Percentiles rank a stretch among this genome's conserved stretches.
Conservation (phyloP, 2,888 invertebrate genomes). For the Lochmaea capreae region DNA sequence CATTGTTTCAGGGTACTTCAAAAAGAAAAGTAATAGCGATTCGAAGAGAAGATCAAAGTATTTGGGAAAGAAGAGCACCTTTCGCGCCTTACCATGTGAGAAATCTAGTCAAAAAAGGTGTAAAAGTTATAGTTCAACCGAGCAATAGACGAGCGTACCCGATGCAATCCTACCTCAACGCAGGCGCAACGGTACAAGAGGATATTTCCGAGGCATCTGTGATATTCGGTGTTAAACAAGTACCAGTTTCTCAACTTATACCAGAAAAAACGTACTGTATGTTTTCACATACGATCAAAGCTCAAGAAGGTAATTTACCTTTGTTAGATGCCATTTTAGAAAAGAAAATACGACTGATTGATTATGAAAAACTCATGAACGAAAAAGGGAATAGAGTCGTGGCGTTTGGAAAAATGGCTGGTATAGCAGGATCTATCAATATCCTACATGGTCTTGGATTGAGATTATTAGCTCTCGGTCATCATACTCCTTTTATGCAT, state of each 20-base stretch:
- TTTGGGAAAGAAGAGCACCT: conserved; percentile 96
- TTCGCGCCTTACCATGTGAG: conserved; percentile 93
- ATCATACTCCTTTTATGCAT: conserved; percentile 99
- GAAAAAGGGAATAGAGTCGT: conserved; percentile 84
- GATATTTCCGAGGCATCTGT: conserved; percentile 96
- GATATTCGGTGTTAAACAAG: conserved; percentile 97
- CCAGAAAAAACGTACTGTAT: conserved; percentile 98
- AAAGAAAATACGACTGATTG: conserved; percentile 95
- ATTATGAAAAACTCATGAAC: conserved; percentile 97
- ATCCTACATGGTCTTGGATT: conserved; percentile 97
- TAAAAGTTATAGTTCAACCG: conserved; percentile 97
- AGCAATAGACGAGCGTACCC: conserved; percentile 98
- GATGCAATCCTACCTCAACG: conserved; percentile 93
- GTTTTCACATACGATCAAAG: conserved; percentile 99
- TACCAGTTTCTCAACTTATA: conserved; percentile 88
- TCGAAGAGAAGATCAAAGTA: conserved; percentile 91
- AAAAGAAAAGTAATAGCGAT: conserved; percentile 80
- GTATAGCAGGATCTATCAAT: conserved; percentile 98
- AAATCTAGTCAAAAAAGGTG: conserved; percentile 85
- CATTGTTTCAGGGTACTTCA: conserved; percentile 45
- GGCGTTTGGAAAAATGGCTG: conserved; percentile 98
- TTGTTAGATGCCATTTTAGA: conserved; percentile 95
- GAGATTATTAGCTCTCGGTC: conserved; percentile 92
- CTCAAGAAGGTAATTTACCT: conserved; percentile 98
- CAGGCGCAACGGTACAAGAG: conserved; percentile 94